Conservation (phyloP, 2,113 vertebrate species). For the Polypterus bichir region DNA sequence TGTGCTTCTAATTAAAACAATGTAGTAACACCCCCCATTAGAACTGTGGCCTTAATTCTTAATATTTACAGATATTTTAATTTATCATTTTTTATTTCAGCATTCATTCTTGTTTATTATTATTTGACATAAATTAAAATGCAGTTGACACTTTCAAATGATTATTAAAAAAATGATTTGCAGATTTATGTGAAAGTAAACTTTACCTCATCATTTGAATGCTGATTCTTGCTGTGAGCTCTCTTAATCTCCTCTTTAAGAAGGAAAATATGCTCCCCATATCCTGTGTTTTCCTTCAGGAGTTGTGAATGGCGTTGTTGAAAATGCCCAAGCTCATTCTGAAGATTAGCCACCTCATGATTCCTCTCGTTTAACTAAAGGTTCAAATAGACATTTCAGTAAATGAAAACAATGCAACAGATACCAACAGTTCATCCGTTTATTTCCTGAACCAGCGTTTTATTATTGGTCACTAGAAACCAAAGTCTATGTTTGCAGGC, state of each 20-base stretch:
- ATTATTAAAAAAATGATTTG: no score
- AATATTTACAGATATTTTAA: neutral
- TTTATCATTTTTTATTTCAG: neutral
- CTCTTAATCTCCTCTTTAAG: constrained; percentile 39
- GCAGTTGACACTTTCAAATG: no score
- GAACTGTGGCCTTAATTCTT: neutral
- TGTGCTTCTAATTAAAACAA: neutral
- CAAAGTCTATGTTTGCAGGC: no score
- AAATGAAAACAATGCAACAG: no score
- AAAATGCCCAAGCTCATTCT: constrained; percentile 27
- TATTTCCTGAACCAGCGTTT: no score
- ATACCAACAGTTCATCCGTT: no score
- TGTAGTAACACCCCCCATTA: neutral
- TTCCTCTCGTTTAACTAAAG: constrained; percentile 26
- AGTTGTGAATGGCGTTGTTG: constrained; percentile 33
- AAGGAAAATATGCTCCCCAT: constrained; percentile 27
- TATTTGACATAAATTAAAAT: no score
- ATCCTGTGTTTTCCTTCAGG: constrained; percentile 28
- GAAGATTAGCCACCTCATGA: constrained; percentile 31
- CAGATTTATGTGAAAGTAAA: no score
- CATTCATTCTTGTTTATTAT: no score
- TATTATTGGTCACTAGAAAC: no score
- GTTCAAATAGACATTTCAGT: no score
- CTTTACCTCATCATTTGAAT: constrained; percentile 21
- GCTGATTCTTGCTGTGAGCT: constrained; percentile 23